phyloP scores from a whole-genome alignment of 2,888 invertebrate genomes.

The Lordiphosa fenestrarum region DNA sequence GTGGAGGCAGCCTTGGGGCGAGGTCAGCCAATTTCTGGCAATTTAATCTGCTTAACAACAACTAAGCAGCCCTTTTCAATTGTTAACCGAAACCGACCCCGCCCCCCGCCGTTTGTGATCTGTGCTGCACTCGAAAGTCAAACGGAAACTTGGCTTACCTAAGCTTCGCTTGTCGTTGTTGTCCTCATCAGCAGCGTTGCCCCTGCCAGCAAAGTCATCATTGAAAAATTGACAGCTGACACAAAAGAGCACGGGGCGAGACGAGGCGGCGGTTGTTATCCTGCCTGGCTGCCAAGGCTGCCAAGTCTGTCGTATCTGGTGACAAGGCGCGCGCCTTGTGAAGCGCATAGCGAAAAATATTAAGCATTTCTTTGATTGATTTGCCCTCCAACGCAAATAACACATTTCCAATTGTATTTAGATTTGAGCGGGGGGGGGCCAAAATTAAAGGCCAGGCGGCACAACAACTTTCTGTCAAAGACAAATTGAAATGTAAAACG shows the following conservation, averaged over 20 bases:
- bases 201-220: slow-evolving; percentile 19
- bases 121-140: no score
- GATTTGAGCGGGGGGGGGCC: background rate
- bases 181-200: slow-evolving; percentile 1
- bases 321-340: slow-evolving; percentile 29
- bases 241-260: slow-evolving; percentile 19
- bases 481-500: slow-evolving; percentile 3
- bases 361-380: slow-evolving; percentile 54
- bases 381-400: slow-evolving; percentile 29
- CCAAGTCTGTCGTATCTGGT: slow-evolving; percentile 14
- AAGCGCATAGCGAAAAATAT: slow-evolving; percentile 52
- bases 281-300: slow-evolving; percentile 24
- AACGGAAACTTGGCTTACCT: background rate
- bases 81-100: no score
- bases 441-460: background rate
- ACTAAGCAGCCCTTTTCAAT: no score
- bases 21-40: no score
- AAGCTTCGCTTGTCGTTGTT: background rate
- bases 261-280: slow-evolving; percentile 5
- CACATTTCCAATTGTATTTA: slow-evolving; percentile 4
- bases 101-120: no score
- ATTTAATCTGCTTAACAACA: no score
- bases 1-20: no score
- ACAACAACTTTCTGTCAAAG: slow-evolving; percentile 21
- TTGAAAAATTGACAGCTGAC: slow-evolving; percentile 35